Conservation (phyloP, 2,888 invertebrate genomes). For the Meteorus colon region DNA sequence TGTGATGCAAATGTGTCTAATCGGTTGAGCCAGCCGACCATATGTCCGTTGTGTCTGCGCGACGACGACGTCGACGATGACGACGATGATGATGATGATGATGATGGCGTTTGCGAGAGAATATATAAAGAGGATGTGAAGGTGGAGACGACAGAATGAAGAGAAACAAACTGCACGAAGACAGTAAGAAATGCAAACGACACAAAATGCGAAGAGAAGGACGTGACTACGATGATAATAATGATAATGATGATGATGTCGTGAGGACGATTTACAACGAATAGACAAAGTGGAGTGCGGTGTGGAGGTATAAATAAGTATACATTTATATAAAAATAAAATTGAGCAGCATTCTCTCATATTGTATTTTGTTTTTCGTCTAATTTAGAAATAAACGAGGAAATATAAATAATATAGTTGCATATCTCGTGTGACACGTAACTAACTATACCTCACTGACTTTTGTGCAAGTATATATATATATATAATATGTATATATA, state of each 20-base stretch:
- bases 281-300: not conserved
- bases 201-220: not conserved
- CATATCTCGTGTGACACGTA: conserved; percentile 32
- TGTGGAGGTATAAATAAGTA: not conserved
- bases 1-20: conserved; percentile 73
- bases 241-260: conserved; percentile 6
- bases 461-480: not conserved
- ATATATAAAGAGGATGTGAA: conserved; percentile 16
- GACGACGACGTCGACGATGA: conserved; percentile 22
- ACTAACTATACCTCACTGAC: not conserved
- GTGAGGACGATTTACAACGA: conserved; percentile 1
- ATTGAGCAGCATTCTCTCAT: not conserved
- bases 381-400: not conserved
- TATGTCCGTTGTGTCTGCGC: conserved; percentile 65
- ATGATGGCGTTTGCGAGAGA: conserved; percentile 4
- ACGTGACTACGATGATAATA: conserved; percentile 7
- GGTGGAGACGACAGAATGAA: conserved; percentile 1
- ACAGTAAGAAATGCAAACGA: conserved; percentile 1
- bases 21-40: conserved; percentile 71
- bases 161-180: not conserved
- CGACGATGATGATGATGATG: conserved; percentile 19
- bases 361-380: not conserved
- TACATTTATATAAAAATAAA: not conserved
- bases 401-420: not conserved
- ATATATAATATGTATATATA: conserved; percentile 9